A percentile compares a stretch with the other conserved stretches of the same genome.
Conservation (phyloP, 2,113 vertebrate genomes). For the Bostrychus sinensis region DNA sequence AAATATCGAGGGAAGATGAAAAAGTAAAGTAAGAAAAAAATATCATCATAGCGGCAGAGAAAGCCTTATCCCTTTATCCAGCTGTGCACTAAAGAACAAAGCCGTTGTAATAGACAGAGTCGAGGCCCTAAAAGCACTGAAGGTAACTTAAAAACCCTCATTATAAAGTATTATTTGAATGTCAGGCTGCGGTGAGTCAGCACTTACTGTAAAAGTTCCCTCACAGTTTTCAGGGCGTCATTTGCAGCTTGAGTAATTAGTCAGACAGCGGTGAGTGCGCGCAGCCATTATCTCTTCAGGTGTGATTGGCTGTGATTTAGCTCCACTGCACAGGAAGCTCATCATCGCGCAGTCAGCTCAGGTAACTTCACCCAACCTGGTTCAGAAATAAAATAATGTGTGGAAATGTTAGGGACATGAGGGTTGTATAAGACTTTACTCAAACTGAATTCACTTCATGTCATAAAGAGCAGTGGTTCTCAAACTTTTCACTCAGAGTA, state of each 20-base stretch:
- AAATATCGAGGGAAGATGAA: too few species aligned
- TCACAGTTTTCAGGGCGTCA: background rate
- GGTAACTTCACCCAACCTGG: background rate
- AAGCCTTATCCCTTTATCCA: slow-evolving; percentile 2
- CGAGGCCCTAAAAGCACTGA: slow-evolving; percentile 2
- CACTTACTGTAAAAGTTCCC: slow-evolving; percentile 12
- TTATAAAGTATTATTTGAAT: slow-evolving; percentile 17
- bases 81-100: background rate
- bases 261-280: slow-evolving; percentile 4
- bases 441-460: too few species aligned
- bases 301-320: slow-evolving; percentile 2
- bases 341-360: background rate
- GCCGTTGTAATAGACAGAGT: background rate
- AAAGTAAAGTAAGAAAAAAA: too few species aligned
- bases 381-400: background rate
- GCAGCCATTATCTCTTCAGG: background rate
- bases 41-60: background rate
- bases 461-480: too few species aligned
- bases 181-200: slow-evolving; percentile 2
- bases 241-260: slow-evolving; percentile 24
- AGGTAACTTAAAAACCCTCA: background rate
- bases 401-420: background rate
- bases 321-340: background rate
- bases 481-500: too few species aligned
- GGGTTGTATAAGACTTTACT: background rate